Percentiles rank a stretch among this genome's conserved stretches.
phyloP scores from a whole-genome alignment of 2,113 vertebrate species.

The Cyprinodon variegatus region DNA sequence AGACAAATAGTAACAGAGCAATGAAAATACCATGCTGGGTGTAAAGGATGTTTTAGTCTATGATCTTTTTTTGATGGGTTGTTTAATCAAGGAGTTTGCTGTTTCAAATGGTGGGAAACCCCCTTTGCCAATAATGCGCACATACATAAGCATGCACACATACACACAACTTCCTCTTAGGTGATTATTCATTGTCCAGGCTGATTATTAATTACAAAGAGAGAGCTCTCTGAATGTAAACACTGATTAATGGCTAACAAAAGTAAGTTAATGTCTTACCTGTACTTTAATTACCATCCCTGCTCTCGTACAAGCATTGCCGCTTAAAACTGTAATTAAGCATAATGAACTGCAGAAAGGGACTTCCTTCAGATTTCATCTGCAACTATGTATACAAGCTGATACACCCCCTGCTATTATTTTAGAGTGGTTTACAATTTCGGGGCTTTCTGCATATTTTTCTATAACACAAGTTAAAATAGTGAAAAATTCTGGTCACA shows the following conservation, averaged over 20 bases:
- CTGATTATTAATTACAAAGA: conserved; percentile 84
- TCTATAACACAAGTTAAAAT: conserved; percentile 27
- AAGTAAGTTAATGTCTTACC: conserved; percentile 85
- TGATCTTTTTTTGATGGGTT: conserved; percentile 33
- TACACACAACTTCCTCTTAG: conserved; percentile 59
- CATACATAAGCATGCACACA: conserved; percentile 2
- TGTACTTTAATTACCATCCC: conserved; percentile 82
- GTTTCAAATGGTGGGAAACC: conserved; percentile 47
- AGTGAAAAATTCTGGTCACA: not conserved
- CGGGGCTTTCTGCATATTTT: conserved; percentile 22
- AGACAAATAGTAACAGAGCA: not conserved
- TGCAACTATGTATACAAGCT: conserved; percentile 28
- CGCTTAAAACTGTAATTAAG: conserved; percentile 80
- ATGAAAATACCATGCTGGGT: not conserved
- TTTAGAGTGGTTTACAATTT: not conserved
- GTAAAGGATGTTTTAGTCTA: conserved; percentile 7
- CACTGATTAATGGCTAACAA: conserved; percentile 87
- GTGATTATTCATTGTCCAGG: conserved; percentile 81
- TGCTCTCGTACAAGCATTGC: conserved; percentile 73
- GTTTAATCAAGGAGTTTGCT: conserved; percentile 50
- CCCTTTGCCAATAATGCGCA: conserved; percentile 31
- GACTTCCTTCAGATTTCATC: conserved; percentile 50
- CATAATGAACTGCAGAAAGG: conserved; percentile 72
- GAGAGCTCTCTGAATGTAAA: conserved; percentile 77
- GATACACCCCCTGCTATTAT: conserved; percentile 9